Base-by-base conservation (phyloP, 1,140 invertebrate species). In the Scaptodrosophila lebanonensis region DNA sequence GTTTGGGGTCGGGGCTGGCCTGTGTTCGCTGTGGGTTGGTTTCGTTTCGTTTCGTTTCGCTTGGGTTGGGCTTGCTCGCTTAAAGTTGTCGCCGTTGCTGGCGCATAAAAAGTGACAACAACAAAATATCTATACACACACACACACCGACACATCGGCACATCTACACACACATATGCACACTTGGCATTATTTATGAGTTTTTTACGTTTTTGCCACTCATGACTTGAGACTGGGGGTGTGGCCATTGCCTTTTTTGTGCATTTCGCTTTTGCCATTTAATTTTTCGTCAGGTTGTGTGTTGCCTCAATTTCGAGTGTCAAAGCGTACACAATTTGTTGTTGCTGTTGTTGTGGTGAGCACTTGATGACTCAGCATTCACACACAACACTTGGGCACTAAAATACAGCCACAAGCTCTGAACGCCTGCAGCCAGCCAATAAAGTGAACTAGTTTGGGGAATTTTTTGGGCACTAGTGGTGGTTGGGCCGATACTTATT, bases 241-340 rank as follows among this genome's bases (percentile, higher is more conserved):
- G 22, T 25, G 3, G 22, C 22, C 22, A 4, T 8, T 3, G 22
- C 8, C 8, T 25, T 25, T 66, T 76, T 70, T 77, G 72, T 77
- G 71, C 72, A 71, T 64, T 77, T 62, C 67, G 64, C 54, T 72
- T 72, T 67, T 77, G 72, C 49, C 66, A 67, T 77, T 77, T 71
- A 66, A 71, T 65, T 69, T 75, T 49, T 52, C 51, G 39, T 47
- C 6, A 27, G 22, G 8, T 58, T 40, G 54, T 61, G 44, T 68
- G 22, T 50, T 72, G 67, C 58, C 72, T 77, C 73, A 72, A 77
- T 77, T 77, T 79, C 47, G 68, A 77, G 72, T 79, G 72, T 72
- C 73, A 77, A 72, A 77, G 66, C 53, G 51, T 53, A 39, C n/a
- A n/a, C n/a, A n/a, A n/a, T 50, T 42, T 33, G 32, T 32, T 20